Conservation (phyloP, 1,140 invertebrate genomes). For the Aplysia californica region DNA sequence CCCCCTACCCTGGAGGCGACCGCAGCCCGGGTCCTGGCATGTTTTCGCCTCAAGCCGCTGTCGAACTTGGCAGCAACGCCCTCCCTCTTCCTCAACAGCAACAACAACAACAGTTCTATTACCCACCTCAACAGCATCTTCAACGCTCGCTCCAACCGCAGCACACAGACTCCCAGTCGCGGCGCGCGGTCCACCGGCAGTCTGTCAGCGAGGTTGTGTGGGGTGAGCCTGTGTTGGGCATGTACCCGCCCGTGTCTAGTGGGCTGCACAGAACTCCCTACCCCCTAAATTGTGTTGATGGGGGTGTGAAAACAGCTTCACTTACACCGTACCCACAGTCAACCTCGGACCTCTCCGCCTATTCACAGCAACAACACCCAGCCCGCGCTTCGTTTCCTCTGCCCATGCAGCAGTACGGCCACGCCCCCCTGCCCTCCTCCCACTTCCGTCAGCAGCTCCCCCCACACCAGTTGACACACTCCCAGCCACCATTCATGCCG, state of each 20-base stretch:
- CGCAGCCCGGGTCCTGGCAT: neutral
- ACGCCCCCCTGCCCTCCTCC: neutral
- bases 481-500: neutral
- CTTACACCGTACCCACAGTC: no score
- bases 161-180: neutral
- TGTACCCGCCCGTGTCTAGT: neutral
- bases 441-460: neutral
- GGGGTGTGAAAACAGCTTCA: neutral
- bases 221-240: neutral
- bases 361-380: no score
- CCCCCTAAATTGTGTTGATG: neutral
- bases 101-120: neutral
- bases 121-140: neutral
- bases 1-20: neutral
- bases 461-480: neutral
- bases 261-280: neutral
- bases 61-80: neutral
- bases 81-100: conserved; percentile 61
- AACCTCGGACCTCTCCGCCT: no score
- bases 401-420: no score
- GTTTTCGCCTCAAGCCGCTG: neutral
- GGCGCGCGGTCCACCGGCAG: no score
- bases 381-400: no score
- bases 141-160: neutral
- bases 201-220: neutral